phyloP scores from a whole-genome alignment of 2,797 vertebrate species.

The Hyperoplus immaculatus region DNA sequence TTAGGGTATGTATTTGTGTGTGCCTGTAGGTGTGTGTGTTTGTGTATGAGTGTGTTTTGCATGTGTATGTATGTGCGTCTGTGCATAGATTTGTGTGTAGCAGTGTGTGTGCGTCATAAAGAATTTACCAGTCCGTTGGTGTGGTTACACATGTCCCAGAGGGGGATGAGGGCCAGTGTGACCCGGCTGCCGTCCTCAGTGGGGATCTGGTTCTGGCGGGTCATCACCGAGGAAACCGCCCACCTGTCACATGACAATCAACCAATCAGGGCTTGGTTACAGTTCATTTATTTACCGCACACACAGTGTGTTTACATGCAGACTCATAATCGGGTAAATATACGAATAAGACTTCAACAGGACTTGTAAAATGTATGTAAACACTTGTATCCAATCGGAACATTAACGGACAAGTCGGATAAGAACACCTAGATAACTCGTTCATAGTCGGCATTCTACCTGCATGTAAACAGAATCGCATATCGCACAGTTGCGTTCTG shows the following conservation, averaged over 20 bases:
- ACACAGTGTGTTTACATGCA: not conserved
- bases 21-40: not conserved
- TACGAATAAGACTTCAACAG: no score
- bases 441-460: no score
- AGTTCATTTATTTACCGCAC: not conserved
- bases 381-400: no score
- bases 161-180: slow-evolving; percentile 95
- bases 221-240: slow-evolving; percentile 99
- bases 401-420: no score
- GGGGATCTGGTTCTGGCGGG: slow-evolving; percentile 98
- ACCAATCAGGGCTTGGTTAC: slow-evolving; percentile 5
- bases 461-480: no score
- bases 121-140: slow-evolving; percentile 93
- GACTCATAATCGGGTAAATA: no score
- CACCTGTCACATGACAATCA: slow-evolving; percentile 84
- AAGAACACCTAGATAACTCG: no score
- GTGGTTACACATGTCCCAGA: slow-evolving; percentile 99
- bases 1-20: no score
- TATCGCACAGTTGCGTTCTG: not conserved
- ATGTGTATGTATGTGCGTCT: not conserved
- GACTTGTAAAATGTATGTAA: no score
- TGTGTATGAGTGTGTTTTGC: not conserved
- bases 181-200: slow-evolving; percentile 96
- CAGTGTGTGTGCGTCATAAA: not conserved
- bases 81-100: not conserved